Evolutionary conservation across 2,113 vertebrate genomes (phyloP), one percentile per base, ranked within the genome.

Genomic region (Ophthalmolycus amberensis): DNA sequence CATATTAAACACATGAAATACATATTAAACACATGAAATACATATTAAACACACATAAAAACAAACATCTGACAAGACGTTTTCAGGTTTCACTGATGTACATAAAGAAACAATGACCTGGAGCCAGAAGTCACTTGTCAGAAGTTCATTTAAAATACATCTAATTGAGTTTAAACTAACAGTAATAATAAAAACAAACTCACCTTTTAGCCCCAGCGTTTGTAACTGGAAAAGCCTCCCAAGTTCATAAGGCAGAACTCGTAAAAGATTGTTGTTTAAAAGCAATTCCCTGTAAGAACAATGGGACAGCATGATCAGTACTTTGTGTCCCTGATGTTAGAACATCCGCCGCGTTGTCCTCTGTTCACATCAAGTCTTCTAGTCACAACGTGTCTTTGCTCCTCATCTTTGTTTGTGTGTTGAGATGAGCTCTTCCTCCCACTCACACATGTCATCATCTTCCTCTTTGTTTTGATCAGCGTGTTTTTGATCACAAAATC

Each of bases 211-310:
- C 90, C 98, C 98, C 80, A 99, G 94, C 84, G 96, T 99, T 94
- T 99, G 98, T 80, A 99, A 93, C 96, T 97, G 97, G 96, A 99
- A 99, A 93, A 99, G 97, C 92, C 97, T 96, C 91, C 98, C 98
- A 93, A 99, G 98, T 96, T 99, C 98, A 62, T 98, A 99, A 96
- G 98, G 98, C 95, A 99, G 97, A 97, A 99, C 98, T 96, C 98
- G 97, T 96, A 99, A 96, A 94, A 98, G 96, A 96, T 99, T 99
- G 96, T 99, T 97, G 96, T 99, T 99, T 96, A 99, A 99, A 97
- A 99, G 97, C 95, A 99, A 98, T 97, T 99, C 98, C 98, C 98
- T 99, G 95, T 52, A 93, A 80, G 87, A 78, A 22, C 83, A 54
- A 91, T 29, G 58, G 70, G 40, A 60, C 60, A 68, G 34, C 25